These are phyloP conservation scores for Austrofundulus limnaeus DNA, from an alignment of 2,113 vertebrate species.

Conservation along the genomic window DNA sequence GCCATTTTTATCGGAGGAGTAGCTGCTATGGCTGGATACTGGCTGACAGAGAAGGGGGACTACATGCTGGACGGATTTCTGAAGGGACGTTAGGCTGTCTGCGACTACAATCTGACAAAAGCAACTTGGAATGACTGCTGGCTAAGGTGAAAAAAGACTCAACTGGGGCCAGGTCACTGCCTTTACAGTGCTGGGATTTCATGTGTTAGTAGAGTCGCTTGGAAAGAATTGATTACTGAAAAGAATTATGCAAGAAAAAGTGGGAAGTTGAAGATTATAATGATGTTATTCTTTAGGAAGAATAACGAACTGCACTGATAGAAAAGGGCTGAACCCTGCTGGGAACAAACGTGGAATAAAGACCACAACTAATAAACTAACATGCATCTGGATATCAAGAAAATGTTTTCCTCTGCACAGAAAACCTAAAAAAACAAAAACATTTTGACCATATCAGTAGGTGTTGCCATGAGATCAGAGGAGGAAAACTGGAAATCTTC, in stretches of 20 bases:
- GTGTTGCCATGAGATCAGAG: constrained; percentile 1
- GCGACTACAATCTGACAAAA: not conserved
- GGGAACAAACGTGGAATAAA: constrained; percentile 36
- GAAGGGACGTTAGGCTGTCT: constrained; percentile 81
- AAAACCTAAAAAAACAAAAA: constrained; percentile 18
- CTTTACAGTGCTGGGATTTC: constrained; percentile 52
- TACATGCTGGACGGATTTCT: constrained; percentile 92
- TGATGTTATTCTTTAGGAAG: constrained; percentile 26
- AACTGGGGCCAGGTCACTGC: constrained; percentile 12
- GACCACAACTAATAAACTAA: not conserved
- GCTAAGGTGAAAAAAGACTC: constrained; percentile 18
- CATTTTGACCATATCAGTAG: not conserved
- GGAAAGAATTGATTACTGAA: constrained; percentile 44
- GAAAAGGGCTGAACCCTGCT: constrained; percentile 48
- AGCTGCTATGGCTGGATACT: constrained; percentile 97
- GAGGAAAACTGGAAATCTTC: too few species aligned
- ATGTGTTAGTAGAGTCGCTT: constrained; percentile 30
- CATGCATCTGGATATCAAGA: constrained; percentile 16
- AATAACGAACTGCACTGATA: constrained; percentile 56
- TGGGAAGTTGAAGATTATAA: constrained; percentile 17
- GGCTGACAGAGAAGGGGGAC: constrained; percentile 95
- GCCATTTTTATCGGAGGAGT: constrained; percentile 96
- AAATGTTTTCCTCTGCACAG: constrained; percentile 46
- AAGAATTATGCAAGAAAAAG: constrained; percentile 35
- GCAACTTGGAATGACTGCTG: constrained; percentile 20